These are phyloP conservation scores for Dendroctonus ponderosae DNA, from an alignment of 1,140 invertebrate genomes.

Conservation along the genomic window DNA sequence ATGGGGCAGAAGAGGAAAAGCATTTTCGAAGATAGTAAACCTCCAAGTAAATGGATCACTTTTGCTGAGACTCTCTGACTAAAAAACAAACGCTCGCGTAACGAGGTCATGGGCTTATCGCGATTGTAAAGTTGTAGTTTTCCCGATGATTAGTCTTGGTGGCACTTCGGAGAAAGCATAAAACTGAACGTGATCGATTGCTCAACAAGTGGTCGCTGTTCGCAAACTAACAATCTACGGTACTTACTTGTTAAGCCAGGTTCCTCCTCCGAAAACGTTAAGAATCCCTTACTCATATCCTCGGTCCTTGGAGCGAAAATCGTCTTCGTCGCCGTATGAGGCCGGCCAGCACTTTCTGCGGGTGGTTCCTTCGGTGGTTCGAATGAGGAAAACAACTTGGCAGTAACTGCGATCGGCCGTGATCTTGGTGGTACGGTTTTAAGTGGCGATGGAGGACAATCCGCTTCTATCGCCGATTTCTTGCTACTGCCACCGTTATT, in stretches of 20 bases:
- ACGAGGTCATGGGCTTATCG: no score
- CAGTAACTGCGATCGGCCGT: constrained; percentile 44
- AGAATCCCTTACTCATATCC: constrained; percentile 91
- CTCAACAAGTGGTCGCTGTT: no score
- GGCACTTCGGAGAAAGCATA: no score
- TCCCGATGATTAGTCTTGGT: no score
- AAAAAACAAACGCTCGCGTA: no score
- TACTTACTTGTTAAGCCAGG: constrained; percentile 80
- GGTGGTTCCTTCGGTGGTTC: constrained; percentile 14
- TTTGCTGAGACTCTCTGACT: no score
- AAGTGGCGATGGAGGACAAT: background rate
- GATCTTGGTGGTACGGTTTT: constrained; percentile 14
- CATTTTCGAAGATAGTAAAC: no score
- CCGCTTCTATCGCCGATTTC: constrained; percentile 6
- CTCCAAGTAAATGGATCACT: no score
- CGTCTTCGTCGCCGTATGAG: constrained; percentile 68
- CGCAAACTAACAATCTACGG: background rate
- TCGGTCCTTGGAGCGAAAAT: constrained; percentile 83
- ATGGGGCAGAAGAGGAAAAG: no score
- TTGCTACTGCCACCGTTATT: constrained; percentile 12
- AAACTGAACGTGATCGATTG: no score
- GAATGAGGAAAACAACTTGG: constrained; percentile 29
- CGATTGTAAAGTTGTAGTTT: no score
- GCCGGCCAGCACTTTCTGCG: constrained; percentile 43
- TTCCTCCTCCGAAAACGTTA: constrained; percentile 83